Evolutionary conservation across 2,888 invertebrate genomes (phyloP).

Genomic region (Drosophila falleni): DNA sequence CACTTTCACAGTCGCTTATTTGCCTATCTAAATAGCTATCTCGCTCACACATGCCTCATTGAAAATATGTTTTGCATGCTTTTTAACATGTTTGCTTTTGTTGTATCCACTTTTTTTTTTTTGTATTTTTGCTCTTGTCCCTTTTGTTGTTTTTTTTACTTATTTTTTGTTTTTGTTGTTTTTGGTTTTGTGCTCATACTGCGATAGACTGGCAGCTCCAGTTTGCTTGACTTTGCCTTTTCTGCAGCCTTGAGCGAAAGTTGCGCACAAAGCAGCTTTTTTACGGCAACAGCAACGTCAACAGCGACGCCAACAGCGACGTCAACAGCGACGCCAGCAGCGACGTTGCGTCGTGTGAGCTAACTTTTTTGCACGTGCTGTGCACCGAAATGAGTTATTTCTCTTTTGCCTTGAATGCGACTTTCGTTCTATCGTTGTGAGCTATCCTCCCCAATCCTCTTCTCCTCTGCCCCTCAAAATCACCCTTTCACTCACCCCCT

Average conservation of each 20-base stretch:
- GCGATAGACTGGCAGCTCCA: conserved; percentile 43
- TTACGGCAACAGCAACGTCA: conserved; percentile 24
- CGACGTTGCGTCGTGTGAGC: conserved; percentile 18
- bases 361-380: conserved; percentile 67
- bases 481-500: not conserved
- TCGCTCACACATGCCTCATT: conserved; percentile 29
- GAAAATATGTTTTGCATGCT: conserved; percentile 62
- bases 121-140: conserved; percentile 14
- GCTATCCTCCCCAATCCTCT: not conserved
- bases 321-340: not conserved
- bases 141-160: not conserved
- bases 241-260: conserved; percentile 57
- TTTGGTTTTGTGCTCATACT: conserved; percentile 26
- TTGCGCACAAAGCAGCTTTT: conserved; percentile 64
- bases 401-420: conserved; percentile 43
- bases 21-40: conserved; percentile 24
- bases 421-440: conserved; percentile 29
- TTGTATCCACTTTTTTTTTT: conserved; percentile 16
- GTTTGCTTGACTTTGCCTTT: conserved; percentile 51
- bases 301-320: conserved; percentile 16
- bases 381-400: conserved; percentile 71
- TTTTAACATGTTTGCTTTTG: conserved; percentile 50
- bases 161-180: not conserved
- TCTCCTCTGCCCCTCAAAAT: not conserved
- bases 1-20: conserved; percentile 7